A percentile compares a stretch with the other conserved stretches of the same genome.
Conservation (phyloP, 2,113 vertebrate species). For the Xyliphius kryptos region DNA sequence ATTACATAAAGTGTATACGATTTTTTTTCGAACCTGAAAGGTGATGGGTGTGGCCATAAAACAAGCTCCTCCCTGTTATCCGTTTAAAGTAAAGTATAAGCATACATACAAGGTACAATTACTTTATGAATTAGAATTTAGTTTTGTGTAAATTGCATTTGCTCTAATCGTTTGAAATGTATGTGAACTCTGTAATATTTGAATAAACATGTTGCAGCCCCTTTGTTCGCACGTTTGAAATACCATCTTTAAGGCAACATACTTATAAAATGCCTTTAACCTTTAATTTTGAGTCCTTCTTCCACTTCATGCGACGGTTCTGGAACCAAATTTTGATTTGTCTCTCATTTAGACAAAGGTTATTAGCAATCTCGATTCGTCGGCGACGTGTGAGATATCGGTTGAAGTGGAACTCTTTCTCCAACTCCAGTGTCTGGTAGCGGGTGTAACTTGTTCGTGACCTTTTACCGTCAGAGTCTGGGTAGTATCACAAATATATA, state of each 20-base stretch:
- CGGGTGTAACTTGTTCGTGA: conserved; percentile 81
- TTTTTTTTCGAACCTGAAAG: too few relatives aligned
- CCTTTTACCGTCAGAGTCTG: conserved; percentile 93
- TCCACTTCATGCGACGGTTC: conserved; percentile 98
- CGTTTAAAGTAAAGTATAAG: too few relatives aligned
- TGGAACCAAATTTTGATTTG: conserved; percentile 81
- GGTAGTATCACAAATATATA: conserved; percentile 62
- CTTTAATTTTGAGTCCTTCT: conserved; percentile 96
- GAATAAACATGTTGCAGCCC: too few relatives aligned
- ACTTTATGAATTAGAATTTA: too few relatives aligned
- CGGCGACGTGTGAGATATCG: conserved; percentile 92
- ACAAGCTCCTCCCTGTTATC: too few relatives aligned
- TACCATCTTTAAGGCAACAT: background rate
- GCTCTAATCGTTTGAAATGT: too few relatives aligned
- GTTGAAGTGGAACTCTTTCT: conserved; percentile 89
- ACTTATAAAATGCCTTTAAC: conserved; percentile 79
- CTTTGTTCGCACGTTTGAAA: conserved; percentile 12
- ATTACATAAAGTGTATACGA: too few relatives aligned
- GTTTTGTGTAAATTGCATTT: too few relatives aligned
- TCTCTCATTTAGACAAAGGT: conserved; percentile 79
- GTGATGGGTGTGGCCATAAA: too few relatives aligned
- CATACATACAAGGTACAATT: too few relatives aligned
- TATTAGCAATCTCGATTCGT: conserved; percentile 95
- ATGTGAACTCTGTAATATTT: too few relatives aligned
- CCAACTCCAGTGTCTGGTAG: too few relatives aligned